phyloP scores from a whole-genome alignment of 2,797 vertebrate species.

The Thripadectes ignobilis region DNA sequence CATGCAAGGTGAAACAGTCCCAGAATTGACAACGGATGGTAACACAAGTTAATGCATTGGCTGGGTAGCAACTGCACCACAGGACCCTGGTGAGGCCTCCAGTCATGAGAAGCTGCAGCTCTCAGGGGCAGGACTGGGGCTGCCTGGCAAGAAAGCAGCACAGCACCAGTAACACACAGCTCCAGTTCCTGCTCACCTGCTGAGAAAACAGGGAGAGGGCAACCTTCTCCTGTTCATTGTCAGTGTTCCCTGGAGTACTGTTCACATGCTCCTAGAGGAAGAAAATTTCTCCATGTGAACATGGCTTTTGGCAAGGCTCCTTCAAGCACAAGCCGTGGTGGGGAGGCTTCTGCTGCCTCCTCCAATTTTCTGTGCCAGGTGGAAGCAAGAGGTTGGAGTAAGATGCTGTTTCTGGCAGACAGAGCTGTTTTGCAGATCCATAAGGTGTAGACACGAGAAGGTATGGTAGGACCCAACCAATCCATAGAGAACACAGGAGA shows the following conservation, averaged over 20 bases:
- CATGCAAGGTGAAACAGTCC: background rate
- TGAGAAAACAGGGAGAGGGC: background rate
- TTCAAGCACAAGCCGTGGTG: background rate
- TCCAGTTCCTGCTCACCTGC: background rate
- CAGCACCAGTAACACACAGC: too few relatives aligned
- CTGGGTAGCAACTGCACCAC: too few relatives aligned
- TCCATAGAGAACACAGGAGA: background rate
- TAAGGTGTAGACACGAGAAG: background rate
- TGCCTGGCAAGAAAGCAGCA: background rate
- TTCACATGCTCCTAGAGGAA: background rate
- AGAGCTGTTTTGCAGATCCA: background rate
- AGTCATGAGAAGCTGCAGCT: background rate
- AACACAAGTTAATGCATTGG: background rate
- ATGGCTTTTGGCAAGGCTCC: background rate
- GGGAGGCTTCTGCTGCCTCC: background rate
- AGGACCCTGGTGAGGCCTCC: accelerated
- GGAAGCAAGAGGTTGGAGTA: background rate
- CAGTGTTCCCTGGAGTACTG: background rate
- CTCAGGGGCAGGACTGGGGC: accelerated
- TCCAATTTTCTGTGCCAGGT: background rate
- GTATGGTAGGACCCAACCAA: background rate
- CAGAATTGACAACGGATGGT: background rate
- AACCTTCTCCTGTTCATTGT: background rate
- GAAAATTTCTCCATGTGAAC: background rate
- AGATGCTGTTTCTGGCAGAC: background rate